Percentiles rank a stretch among this genome's conserved stretches.
Conservation (phyloP, 2,888 invertebrate species). For the Uropetala carovei region DNA sequence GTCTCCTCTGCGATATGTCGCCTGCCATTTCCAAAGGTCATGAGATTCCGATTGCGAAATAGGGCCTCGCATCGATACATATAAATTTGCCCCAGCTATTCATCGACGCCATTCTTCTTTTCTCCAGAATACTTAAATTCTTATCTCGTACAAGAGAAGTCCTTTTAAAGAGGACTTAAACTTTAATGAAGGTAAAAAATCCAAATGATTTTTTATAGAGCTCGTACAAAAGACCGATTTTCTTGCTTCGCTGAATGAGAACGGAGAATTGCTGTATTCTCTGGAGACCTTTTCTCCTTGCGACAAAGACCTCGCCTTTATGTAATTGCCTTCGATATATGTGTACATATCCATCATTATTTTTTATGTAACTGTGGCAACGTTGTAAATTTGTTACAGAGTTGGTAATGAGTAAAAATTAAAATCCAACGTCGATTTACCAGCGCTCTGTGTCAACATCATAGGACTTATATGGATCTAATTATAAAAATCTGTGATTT, state of each 20-base stretch:
- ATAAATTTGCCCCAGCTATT: neutral
- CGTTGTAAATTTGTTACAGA: too few species aligned
- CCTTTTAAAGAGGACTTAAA: slow-evolving; percentile 9
- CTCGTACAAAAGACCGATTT: neutral
- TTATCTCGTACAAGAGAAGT: neutral
- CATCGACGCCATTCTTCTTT: neutral
- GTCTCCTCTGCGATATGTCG: neutral
- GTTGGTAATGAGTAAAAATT: too few species aligned
- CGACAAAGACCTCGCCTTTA: neutral
- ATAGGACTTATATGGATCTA: too few species aligned
- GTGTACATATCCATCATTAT: too few species aligned
- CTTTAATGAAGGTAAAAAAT: neutral
- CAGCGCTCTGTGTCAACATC: too few species aligned
- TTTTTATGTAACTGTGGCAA: too few species aligned
- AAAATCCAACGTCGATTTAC: too few species aligned
- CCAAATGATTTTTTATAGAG: neutral
- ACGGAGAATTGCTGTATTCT: neutral
- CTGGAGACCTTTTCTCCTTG: neutral
- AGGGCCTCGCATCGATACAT: neutral
- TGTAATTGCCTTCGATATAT: too few species aligned
- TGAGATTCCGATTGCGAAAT: neutral
- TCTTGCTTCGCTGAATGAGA: neutral
- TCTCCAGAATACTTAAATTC: neutral
- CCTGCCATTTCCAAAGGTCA: neutral
- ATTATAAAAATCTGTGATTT: too few species aligned